Evolutionary conservation across 2,888 invertebrate species (phyloP).

Genomic region (Pammene aurita): DNA sequence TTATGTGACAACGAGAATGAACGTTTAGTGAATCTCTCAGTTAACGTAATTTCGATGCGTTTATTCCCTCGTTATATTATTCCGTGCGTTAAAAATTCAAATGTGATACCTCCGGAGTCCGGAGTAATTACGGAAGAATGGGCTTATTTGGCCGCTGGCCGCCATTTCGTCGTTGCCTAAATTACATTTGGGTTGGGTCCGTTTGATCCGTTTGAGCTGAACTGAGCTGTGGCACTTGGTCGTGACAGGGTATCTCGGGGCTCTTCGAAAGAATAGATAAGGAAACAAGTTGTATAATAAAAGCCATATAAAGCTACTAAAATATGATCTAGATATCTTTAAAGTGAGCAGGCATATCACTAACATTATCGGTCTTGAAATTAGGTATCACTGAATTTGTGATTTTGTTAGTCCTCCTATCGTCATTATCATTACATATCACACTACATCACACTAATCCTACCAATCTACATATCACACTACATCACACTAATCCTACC

Average conservation of each 20-base stretch:
- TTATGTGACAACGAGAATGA: neutral
- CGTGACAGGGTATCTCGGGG: neutral
- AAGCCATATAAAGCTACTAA: too few relatives aligned
- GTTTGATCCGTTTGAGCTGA: too few relatives aligned
- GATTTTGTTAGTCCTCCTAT: too few relatives aligned
- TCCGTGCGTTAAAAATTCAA: constrained; percentile 15
- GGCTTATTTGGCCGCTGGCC: constrained; percentile 6
- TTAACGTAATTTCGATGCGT: constrained; percentile 11
- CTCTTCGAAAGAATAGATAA: neutral
- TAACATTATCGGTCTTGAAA: too few relatives aligned
- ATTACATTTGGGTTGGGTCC: neutral
- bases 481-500: too few relatives aligned
- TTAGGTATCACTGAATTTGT: too few relatives aligned
- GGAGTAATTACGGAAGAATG: constrained; percentile 12
- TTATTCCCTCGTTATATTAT: constrained; percentile 17
- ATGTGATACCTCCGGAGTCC: neutral
- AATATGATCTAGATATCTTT: too few relatives aligned
- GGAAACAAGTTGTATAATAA: too few relatives aligned
- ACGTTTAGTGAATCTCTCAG: neutral
- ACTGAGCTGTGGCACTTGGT: neutral
- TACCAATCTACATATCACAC: too few relatives aligned
- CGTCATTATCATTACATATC: too few relatives aligned
- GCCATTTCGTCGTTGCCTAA: neutral
- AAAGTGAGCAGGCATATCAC: too few relatives aligned
- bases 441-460: too few relatives aligned